Evolutionary conservation across 2,113 vertebrate species (phyloP).

Genomic region (Hylia prasina): DNA sequence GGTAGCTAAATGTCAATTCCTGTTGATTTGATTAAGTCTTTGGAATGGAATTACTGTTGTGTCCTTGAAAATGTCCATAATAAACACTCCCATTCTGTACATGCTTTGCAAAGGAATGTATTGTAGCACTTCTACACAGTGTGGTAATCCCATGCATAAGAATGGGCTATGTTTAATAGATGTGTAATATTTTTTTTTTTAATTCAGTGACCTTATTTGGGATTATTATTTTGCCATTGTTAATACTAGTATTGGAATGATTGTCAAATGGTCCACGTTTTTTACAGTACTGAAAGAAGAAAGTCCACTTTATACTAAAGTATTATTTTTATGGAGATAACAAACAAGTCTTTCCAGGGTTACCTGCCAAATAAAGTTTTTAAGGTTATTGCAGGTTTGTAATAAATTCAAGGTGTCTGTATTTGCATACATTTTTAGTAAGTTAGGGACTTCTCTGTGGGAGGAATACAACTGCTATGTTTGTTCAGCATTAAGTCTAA

Average conservation of each 20-base stretch:
- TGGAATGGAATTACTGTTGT: not conserved
- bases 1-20: not conserved
- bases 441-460: not conserved
- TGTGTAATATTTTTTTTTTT: not conserved
- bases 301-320: not conserved
- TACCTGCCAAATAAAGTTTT: not conserved
- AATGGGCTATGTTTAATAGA: not conserved
- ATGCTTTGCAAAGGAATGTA: not conserved
- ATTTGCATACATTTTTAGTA: not conserved
- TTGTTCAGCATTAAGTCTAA: not conserved
- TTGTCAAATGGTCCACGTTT: not conserved
- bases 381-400: not conserved
- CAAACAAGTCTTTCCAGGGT: not conserved
- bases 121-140: not conserved
- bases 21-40: not conserved
- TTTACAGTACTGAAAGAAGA: not conserved
- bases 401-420: not conserved
- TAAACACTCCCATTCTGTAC: not conserved
- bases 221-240: not conserved
- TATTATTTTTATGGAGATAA: not conserved
- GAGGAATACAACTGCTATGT: not conserved
- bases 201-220: not conserved
- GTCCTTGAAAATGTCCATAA: not conserved
- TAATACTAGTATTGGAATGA: not conserved
- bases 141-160: not conserved